Conservation (phyloP, 2,888 invertebrate genomes). For the Oxystoma pomonae region DNA sequence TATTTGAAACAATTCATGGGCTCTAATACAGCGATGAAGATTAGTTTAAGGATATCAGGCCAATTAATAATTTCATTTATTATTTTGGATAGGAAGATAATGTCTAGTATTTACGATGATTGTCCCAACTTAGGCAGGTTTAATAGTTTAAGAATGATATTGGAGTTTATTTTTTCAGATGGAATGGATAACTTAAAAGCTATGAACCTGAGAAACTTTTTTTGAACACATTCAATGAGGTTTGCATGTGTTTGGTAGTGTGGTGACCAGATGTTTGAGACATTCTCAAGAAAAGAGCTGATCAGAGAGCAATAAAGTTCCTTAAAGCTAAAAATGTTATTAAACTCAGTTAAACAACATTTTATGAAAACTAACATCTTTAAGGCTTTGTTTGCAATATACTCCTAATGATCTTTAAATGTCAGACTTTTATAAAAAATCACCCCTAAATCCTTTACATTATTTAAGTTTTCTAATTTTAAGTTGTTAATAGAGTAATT, state of each 20-base stretch:
- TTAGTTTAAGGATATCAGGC: not conserved
- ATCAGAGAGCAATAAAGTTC: not conserved
- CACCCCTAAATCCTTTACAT: no score
- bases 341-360: not conserved
- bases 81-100: not conserved
- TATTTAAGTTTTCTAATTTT: not conserved
- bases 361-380: no score
- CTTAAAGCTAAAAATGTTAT: not conserved
- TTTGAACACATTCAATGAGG: not conserved
- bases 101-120: not conserved
- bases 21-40: not conserved
- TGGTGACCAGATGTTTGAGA: not conserved
- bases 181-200: not conserved
- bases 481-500: not conserved
- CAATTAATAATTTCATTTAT: not conserved
- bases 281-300: not conserved
- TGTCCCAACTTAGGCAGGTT: not conserved
- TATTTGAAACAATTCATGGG: not conserved
- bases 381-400: no score
- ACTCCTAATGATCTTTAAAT: not conserved
- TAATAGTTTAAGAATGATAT: not conserved
- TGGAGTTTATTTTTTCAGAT: not conserved
- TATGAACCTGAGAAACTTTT: not conserved
- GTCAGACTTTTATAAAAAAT: not conserved
- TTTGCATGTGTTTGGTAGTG: not conserved